A percentile compares a stretch with the other conserved stretches of the same genome.
Evolutionary conservation across 2,113 vertebrate species (phyloP).

Genomic region (Megaceryle torquata): DNA sequence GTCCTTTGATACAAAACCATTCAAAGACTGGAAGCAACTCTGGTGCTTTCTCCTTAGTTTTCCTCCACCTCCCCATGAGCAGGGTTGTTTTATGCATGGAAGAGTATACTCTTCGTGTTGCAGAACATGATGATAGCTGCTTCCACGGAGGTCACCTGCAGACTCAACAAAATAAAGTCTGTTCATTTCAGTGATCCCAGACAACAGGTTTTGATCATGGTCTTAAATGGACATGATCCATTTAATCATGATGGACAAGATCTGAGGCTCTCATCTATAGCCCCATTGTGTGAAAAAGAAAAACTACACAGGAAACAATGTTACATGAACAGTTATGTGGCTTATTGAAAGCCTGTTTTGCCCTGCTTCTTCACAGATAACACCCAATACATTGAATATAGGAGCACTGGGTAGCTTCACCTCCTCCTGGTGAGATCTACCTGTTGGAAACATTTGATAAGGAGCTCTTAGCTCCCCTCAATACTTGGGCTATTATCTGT

Average conservation of each 20-base stretch:
- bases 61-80: not conserved
- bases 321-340: not conserved
- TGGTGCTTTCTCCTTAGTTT: not conserved
- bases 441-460: not conserved
- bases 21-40: not conserved
- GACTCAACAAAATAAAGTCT: not conserved
- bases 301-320: not conserved
- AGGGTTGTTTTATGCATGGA: not conserved
- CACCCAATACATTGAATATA: not conserved
- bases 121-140: not conserved
- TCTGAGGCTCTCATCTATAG: not conserved
- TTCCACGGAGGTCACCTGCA: not conserved
- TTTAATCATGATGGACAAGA: not conserved
- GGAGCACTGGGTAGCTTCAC: not conserved
- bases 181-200: not conserved
- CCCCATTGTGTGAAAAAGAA: not conserved
- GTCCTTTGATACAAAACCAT: not conserved
- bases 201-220: not conserved
- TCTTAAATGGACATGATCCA: not conserved
- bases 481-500: not conserved
- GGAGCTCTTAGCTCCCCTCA: not conserved
- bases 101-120: not conserved
- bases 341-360: not conserved
- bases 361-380: not conserved
- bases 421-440: not conserved